A percentile compares a stretch with the other conserved stretches of the same genome.
Evolutionary conservation across 53 echinoderm and acorn worm species (phyloP).

Genomic region (Echinarachnius parma): DNA sequence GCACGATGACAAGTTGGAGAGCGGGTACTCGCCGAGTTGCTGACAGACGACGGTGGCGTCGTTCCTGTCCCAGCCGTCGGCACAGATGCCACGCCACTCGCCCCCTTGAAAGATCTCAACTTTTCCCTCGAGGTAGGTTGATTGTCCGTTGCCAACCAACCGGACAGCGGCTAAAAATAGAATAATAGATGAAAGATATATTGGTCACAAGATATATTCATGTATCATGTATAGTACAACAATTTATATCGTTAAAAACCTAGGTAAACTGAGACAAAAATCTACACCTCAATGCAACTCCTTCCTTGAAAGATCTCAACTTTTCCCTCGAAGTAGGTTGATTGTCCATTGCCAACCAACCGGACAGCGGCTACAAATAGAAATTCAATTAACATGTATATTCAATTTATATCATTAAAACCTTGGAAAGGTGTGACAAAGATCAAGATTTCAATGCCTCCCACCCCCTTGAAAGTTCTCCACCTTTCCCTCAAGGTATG

Average conservation of each 20-base stretch:
- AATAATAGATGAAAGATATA: neutral
- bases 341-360: constrained; percentile 27
- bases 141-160: constrained; percentile 30
- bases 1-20: constrained; percentile 48
- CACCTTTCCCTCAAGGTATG: constrained; percentile 60
- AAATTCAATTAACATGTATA: neutral
- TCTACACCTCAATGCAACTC: no score
- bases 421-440: no score
- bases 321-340: constrained; percentile 50
- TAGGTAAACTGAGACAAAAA: no score
- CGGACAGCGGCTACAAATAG: constrained; percentile 57
- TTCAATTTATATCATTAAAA: no score
- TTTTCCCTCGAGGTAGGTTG: constrained; percentile 50
- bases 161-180: constrained; percentile 57
- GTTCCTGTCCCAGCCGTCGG: constrained; percentile 55
- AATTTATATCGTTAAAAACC: no score
- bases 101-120: constrained; percentile 66
- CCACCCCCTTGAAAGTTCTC: constrained; percentile 61
- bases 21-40: constrained; percentile 76
- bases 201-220: no score
- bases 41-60: constrained; percentile 76
- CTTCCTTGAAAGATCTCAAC: constrained; percentile 66
- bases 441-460: no score
- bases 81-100: constrained; percentile 70
- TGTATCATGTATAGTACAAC: no score